phyloP scores from a whole-genome alignment of 92 coral and sea anemone species.

The Zoanthus sansibaricus region DNA sequence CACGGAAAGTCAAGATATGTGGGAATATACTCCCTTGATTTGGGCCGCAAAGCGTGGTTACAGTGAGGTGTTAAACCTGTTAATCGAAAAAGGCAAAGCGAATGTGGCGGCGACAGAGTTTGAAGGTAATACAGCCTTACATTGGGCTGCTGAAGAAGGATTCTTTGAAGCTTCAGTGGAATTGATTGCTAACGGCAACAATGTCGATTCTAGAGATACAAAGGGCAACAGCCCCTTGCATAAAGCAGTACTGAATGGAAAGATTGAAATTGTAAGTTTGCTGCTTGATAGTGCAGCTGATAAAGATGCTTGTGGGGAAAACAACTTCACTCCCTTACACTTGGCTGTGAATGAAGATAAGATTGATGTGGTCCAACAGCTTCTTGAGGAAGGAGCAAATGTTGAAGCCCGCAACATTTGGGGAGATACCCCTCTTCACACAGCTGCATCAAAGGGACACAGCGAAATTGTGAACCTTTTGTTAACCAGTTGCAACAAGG shows the following conservation, averaged over 20 bases:
- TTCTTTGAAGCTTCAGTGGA: neutral
- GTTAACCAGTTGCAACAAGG: neutral
- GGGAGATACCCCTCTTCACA: constrained; percentile 5
- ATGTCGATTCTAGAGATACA: neutral
- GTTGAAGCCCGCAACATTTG: constrained; percentile 1
- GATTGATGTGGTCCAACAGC: neutral
- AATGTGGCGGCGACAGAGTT: neutral
- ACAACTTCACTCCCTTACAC: constrained; percentile 10
- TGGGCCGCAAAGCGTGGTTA: constrained; percentile 1
- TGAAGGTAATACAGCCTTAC: constrained; percentile 6
- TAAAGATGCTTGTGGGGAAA: constrained; percentile 17
- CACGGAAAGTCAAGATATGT: constrained; percentile 8
- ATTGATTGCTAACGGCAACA: neutral
- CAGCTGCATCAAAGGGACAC: neutral
- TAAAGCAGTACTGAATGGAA: constrained; percentile 4
- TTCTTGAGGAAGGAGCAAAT: neutral
- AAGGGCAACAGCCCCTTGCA: constrained; percentile 9
- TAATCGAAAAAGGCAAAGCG: constrained; percentile 9
- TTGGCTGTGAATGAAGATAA: constrained; percentile 17
- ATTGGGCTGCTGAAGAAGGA: neutral
- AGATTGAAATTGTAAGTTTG: constrained; percentile 11
- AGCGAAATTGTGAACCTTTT: neutral
- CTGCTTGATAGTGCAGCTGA: constrained; percentile 13
- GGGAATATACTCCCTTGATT: constrained; percentile 3
- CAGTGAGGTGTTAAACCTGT: neutral